Conservation (phyloP, 2,797 vertebrate genomes). For the Lacerta viridis region DNA sequence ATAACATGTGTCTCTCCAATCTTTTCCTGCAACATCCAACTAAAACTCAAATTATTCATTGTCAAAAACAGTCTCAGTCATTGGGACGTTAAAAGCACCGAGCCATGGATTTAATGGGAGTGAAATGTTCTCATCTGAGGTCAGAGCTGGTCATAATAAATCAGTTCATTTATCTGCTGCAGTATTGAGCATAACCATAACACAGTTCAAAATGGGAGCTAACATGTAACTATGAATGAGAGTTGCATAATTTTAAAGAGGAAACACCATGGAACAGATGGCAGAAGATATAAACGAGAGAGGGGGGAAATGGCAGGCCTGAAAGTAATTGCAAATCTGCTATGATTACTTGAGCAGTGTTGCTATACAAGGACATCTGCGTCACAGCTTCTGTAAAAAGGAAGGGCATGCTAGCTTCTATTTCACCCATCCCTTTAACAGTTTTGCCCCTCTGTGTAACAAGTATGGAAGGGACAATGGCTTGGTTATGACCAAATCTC, state of each 20-base stretch:
- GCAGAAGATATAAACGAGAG: slow-evolving; percentile 2
- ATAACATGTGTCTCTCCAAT: neutral
- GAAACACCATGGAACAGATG: slow-evolving; percentile 34
- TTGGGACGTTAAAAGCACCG: slow-evolving; percentile 7
- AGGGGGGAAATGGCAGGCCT: neutral
- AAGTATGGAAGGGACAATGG: slow-evolving; percentile 2
- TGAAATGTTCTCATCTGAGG: slow-evolving; percentile 36
- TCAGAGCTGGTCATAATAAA: slow-evolving; percentile 39
- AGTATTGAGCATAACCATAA: slow-evolving; percentile 29
- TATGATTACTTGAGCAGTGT: slow-evolving; percentile 9
- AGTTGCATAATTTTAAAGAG: slow-evolving; percentile 39
- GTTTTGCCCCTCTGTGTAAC: neutral
- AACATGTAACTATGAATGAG: slow-evolving; percentile 37
- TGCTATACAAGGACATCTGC: slow-evolving; percentile 10
- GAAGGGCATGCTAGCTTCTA: neutral
- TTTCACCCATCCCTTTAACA: neutral
- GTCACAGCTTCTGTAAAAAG: neutral
- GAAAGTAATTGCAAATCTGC: slow-evolving; percentile 15
- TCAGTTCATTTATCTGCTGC: slow-evolving; percentile 43
- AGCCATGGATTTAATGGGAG: slow-evolving; percentile 39
- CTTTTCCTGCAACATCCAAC: neutral
- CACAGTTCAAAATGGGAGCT: slow-evolving; percentile 29
- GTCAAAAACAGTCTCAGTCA: slow-evolving; percentile 40
- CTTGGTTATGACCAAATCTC: slow-evolving; percentile 36
- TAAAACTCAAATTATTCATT: slow-evolving; percentile 48